Percentiles rank a stretch among this genome's conserved stretches.
phyloP scores from a whole-genome alignment of 1,140 invertebrate species.

The Tetranychus urticae region DNA sequence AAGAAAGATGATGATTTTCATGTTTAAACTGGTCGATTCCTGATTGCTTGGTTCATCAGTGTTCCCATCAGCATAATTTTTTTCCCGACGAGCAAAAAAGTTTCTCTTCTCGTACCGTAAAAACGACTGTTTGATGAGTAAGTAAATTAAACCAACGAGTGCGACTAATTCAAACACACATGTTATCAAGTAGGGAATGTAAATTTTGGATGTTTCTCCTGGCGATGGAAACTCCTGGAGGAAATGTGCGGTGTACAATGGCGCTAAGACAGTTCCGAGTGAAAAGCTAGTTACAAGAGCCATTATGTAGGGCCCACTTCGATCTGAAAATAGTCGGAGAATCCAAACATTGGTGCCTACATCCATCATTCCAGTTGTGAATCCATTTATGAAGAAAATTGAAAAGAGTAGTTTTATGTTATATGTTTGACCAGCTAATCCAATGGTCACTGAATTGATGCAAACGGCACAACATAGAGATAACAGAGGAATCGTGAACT shows the following conservation, averaged over 20 bases:
- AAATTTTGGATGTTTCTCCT: background rate
- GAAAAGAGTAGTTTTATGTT: background rate
- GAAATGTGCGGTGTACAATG: background rate
- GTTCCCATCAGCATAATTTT: background rate
- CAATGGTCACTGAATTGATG: background rate
- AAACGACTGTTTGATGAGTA: background rate
- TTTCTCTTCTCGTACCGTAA: background rate
- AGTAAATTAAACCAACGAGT: background rate
- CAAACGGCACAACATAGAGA: background rate
- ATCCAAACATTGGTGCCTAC: background rate
- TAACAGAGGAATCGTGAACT: background rate
- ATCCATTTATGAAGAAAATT: background rate
- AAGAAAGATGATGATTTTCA: background rate
- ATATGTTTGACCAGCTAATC: background rate
- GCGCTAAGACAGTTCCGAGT: background rate
- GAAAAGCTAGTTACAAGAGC: background rate
- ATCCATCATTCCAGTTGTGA: background rate
- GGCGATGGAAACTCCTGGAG: background rate
- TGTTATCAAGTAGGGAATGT: background rate
- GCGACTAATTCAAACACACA: background rate
- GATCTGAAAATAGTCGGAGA: background rate
- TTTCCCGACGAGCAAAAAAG: background rate
- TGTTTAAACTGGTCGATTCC: background rate
- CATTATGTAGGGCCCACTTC: background rate
- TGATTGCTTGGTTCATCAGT: too few species aligned